Evolutionary conservation across 1,140 invertebrate genomes (phyloP).

Genomic region (Liolophura sinensis): DNA sequence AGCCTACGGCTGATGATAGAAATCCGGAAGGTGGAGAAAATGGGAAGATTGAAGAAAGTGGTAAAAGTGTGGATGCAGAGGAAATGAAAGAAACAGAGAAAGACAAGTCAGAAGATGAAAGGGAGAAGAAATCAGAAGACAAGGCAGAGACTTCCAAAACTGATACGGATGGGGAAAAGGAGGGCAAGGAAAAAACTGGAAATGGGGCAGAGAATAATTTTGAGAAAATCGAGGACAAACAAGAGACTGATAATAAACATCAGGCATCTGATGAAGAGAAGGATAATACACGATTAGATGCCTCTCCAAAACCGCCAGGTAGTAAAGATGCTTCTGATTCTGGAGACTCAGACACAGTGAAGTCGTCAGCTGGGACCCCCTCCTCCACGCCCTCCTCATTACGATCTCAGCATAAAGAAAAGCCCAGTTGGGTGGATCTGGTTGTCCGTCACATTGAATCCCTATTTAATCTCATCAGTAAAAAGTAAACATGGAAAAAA

Average conservation of each 20-base stretch:
- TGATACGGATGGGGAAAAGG: conserved; percentile 5
- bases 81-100: conserved; percentile 12
- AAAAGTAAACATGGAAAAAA: conserved; percentile 2
- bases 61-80: neutral
- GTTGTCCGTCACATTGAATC: conserved; percentile 44
- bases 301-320: neutral
- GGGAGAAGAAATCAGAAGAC: conserved; percentile 5
- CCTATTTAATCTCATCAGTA: conserved; percentile 36
- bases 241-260: too few species aligned
- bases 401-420: conserved; percentile 20
- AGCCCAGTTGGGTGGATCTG: conserved; percentile 35
- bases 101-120: conserved; percentile 17
- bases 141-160: neutral
- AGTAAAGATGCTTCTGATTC: neutral
- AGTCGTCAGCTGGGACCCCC: neutral
- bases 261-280: too few species aligned
- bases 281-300: too few species aligned
- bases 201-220: neutral
- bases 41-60: conserved; percentile 15
- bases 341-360: neutral
- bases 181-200: neutral
- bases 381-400: neutral
- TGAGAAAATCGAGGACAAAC: too few species aligned
- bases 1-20: conserved; percentile 7
- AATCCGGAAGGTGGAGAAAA: conserved; percentile 1